Conservation (phyloP, 30 jellyfish, hydroid and myxozoan species). For the Pseudorhiza aurosa region DNA sequence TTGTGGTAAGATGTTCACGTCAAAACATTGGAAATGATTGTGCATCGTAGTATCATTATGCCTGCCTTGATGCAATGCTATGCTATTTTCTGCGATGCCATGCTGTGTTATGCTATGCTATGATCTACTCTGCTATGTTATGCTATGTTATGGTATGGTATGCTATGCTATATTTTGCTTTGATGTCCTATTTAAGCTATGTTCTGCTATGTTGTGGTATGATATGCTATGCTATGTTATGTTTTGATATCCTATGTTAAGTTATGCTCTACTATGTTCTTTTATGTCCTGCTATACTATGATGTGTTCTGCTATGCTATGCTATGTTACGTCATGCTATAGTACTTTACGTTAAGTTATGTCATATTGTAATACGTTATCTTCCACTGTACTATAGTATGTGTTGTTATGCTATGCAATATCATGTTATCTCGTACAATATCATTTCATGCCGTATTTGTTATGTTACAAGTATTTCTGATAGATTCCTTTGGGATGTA, state of each 20-base stretch:
- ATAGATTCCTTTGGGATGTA: too few species aligned
- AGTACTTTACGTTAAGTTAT: background rate
- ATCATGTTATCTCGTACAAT: too few species aligned
- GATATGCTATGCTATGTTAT: conserved; percentile 24
- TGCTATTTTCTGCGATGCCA: background rate
- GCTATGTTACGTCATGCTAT: background rate
- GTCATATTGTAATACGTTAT: background rate
- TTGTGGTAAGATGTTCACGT: conserved; percentile 46
- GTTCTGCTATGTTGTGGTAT: conserved; percentile 11
- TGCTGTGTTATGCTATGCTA: conserved; percentile 17
- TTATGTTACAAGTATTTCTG: too few species aligned
- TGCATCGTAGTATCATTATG: background rate
- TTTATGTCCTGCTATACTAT: background rate
- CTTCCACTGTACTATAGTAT: too few species aligned
- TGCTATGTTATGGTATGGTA: conserved; percentile 27
- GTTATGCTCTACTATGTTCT: conserved; percentile 15
- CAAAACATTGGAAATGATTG: background rate
- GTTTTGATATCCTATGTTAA: conserved; percentile 28
- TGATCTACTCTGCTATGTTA: too few species aligned
- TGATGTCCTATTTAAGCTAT: too few species aligned
- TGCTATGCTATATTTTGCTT: conserved; percentile 5
- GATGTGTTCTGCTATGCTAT: conserved; percentile 8
- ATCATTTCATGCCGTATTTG: too few species aligned
- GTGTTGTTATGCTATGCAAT: background rate
- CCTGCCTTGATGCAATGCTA: too few species aligned